These are phyloP conservation scores for Leptodactylus fallax DNA, from an alignment of 2,797 vertebrate genomes.

Conservation along the genomic window DNA sequence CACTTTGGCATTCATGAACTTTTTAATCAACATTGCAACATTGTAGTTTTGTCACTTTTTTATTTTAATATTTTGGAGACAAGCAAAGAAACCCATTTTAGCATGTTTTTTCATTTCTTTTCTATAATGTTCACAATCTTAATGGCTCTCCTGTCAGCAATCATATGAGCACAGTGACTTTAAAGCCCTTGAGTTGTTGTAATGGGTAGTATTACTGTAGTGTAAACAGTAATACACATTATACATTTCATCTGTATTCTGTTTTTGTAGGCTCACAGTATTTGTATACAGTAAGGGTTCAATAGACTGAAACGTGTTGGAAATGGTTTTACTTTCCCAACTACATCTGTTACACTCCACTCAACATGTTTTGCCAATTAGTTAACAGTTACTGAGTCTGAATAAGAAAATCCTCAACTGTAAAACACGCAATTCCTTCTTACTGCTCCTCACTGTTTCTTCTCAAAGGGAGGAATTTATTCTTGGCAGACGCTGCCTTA, in stretches of 20 bases:
- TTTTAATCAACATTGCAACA: background rate
- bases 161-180: background rate
- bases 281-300: background rate
- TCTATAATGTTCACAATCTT: no score
- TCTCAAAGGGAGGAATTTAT: constrained; percentile 32
- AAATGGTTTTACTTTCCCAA: background rate
- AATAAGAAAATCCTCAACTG: constrained; percentile 24
- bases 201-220: background rate
- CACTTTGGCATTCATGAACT: background rate
- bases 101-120: background rate
- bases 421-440: constrained; percentile 9
- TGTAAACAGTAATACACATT: background rate
- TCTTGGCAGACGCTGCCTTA: constrained; percentile 8
- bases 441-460: constrained; percentile 23
- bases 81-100: background rate
- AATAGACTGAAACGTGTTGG: background rate
- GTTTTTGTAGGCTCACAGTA: background rate
- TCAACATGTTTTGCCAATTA: constrained; percentile 14
- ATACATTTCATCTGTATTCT: background rate
- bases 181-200: background rate
- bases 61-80: background rate
- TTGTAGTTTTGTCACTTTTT: background rate
- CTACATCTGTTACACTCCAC: background rate
- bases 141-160: no score
- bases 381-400: constrained; percentile 19